Evolutionary conservation across 2,888 invertebrate species (phyloP), one percentile per base, ranked within the genome.

Genomic region (Hofmannophila pseudospretella): DNA sequence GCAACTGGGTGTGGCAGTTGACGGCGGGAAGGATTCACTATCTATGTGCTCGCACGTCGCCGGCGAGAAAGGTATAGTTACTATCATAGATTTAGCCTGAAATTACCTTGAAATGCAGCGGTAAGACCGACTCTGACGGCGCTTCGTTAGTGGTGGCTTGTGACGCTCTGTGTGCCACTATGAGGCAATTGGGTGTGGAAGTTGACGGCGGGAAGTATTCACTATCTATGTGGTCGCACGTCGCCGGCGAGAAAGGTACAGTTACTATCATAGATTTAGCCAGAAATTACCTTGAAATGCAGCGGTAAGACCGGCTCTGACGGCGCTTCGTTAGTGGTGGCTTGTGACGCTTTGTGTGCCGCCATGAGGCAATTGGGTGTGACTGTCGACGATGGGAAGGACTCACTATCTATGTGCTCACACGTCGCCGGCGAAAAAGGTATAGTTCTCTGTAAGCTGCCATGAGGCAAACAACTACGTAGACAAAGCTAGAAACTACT

Each of bases 151-250:
- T 93, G 45, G 92, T 92, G 43, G 96, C 99, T 0, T 98, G 98
- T 63, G 81, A 86, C 25, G 96, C 97, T 9, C 94, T 98, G 90
- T 97, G 97, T 66, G 79, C 85, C 2, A 89, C 96, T 2, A 96
- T 99, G 96, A 81, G 88, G 16, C 5, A 16, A 16, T 5, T 16
- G 16, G 16, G 3, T 16, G 16, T 16, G 16, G 16, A 5, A 16
- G 91, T 98, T 11, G 98, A 99, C 71, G 98, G 99, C 20, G 97
- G 99, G 29, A 98, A 99, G 79, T 98, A 99, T 86, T 97, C 98
- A 4, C 86, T 99, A 10, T 97, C 97, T 36, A 99, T 99, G 99
- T 96, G 98, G 32, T 97, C 98, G 1, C 89, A 95, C 53, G 93
- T 97, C 4, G 90, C 89, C 0, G 88, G 88, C 1, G 85, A 92